Conservation (phyloP, 2,113 vertebrate species). For the Pao palembangensis region DNA sequence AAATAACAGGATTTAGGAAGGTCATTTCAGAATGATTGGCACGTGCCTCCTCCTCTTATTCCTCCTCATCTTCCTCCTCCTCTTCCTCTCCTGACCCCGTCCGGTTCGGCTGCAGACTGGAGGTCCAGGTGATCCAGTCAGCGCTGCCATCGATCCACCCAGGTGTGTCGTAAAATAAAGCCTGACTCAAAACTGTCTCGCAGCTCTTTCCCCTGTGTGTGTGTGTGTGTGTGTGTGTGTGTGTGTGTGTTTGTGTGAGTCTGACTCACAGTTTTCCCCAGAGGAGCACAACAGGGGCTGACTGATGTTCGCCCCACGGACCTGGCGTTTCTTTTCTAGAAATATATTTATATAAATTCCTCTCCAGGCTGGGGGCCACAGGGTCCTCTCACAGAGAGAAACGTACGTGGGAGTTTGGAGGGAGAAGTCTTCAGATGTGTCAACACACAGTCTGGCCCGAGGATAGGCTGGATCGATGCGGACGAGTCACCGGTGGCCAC, state of each 20-base stretch:
- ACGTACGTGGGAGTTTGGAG: constrained; percentile 63
- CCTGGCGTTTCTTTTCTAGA: constrained; percentile 47
- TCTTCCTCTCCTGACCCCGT: constrained; percentile 32
- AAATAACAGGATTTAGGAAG: constrained; percentile 2
- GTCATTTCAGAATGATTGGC: constrained; percentile 46
- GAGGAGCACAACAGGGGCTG: constrained; percentile 47
- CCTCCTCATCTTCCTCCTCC: constrained; percentile 4
- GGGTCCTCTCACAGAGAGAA: constrained; percentile 55
- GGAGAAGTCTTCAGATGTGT: constrained; percentile 68
- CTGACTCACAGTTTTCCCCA: constrained; percentile 53
- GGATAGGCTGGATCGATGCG: constrained; percentile 61
- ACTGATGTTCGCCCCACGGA: constrained; percentile 68
- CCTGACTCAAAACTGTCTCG: constrained; percentile 52
- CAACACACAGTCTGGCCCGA: constrained; percentile 59
- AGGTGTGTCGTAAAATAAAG: constrained; percentile 68
- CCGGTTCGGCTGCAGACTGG: constrained; percentile 23
- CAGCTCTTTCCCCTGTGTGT: constrained; percentile 18
- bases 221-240: neutral
- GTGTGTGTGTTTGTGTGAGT: constrained; percentile 39
- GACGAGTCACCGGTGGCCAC: constrained; percentile 47
- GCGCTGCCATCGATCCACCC: constrained; percentile 57
- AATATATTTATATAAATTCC: constrained; percentile 16
- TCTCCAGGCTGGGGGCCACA: constrained; percentile 56
- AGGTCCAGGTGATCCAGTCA: constrained; percentile 39
- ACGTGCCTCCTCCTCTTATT: constrained; percentile 9